These are phyloP conservation scores for Pantherophis guttatus DNA, from an alignment of 2,113 vertebrate species.

Conservation along the genomic window DNA sequence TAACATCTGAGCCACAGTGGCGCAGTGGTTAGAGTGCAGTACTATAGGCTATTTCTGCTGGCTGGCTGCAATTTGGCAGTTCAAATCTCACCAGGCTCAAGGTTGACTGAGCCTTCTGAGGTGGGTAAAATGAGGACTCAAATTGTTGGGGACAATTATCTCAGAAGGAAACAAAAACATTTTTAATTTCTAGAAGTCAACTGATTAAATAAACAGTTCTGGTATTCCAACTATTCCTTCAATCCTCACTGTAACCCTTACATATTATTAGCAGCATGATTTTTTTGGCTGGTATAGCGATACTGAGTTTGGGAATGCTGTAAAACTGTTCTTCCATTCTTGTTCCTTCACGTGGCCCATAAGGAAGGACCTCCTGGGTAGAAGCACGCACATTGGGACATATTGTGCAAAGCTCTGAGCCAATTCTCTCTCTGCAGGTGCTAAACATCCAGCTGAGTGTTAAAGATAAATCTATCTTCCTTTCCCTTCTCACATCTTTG, in stretches of 20 bases:
- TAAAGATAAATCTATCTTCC: neutral
- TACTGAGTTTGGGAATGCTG: neutral
- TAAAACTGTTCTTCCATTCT: neutral
- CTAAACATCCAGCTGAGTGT: neutral
- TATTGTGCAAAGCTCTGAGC: neutral
- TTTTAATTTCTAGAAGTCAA: neutral
- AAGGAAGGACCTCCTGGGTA: neutral
- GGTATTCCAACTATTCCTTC: neutral
- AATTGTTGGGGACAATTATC: neutral
- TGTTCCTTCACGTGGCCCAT: neutral
- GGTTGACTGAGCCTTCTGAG: no score
- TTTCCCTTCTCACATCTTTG: neutral
- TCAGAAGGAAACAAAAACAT: neutral
- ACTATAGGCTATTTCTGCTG: no score
- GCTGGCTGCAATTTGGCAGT: no score
- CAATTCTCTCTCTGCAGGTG: neutral
- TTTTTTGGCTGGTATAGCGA: neutral
- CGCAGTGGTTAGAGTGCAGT: no score
- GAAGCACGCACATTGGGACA: neutral
- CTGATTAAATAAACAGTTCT: neutral
- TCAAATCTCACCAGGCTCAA: no score
- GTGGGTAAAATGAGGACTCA: no score
- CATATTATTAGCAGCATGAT: neutral
- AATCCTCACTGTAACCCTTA: neutral
- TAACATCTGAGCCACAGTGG: neutral